These are phyloP conservation scores for Hippocampus abdominalis DNA, from an alignment of 2,113 vertebrate species.

Conservation along the genomic window DNA sequence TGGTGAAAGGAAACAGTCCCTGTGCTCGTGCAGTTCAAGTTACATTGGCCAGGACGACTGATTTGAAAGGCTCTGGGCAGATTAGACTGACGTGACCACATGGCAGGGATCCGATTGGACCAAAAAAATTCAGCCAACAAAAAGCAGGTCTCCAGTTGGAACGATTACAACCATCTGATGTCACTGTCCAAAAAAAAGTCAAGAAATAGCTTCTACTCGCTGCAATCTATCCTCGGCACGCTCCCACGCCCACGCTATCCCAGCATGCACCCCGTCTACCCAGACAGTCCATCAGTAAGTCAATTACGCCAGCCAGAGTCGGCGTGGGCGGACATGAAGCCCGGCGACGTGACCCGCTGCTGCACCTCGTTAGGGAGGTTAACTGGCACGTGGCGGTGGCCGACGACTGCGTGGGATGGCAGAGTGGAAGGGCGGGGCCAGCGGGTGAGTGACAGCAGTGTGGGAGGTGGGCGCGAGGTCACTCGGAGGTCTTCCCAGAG, in stretches of 20 bases:
- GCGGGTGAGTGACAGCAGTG: conserved; percentile 56
- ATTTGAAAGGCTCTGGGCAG: no score
- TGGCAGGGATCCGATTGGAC: not conserved
- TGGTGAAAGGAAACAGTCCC: no score
- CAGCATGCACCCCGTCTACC: conserved; percentile 51
- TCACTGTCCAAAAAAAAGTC: not conserved
- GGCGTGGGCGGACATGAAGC: conserved; percentile 53
- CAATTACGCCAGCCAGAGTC: not conserved
- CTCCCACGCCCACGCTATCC: conserved; percentile 70
- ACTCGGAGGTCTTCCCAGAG: not conserved
- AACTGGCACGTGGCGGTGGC: conserved; percentile 61
- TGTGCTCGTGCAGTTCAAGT: not conserved
- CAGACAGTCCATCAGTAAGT: conserved; percentile 49
- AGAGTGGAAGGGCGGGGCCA: conserved; percentile 35
- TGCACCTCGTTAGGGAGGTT: conserved; percentile 51
- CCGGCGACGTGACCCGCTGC: conserved; percentile 41
- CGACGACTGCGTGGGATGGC: conserved; percentile 29
- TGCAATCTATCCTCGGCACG: no score
- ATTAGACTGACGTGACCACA: not conserved
- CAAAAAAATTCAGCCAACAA: not conserved
- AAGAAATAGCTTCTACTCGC: no score
- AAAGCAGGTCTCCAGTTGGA: not conserved
- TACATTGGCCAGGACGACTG: no score
- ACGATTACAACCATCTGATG: not conserved
- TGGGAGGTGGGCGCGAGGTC: conserved; percentile 54